phyloP scores from a whole-genome alignment of 2,797 vertebrate species.

The Microhierax caerulescens region DNA sequence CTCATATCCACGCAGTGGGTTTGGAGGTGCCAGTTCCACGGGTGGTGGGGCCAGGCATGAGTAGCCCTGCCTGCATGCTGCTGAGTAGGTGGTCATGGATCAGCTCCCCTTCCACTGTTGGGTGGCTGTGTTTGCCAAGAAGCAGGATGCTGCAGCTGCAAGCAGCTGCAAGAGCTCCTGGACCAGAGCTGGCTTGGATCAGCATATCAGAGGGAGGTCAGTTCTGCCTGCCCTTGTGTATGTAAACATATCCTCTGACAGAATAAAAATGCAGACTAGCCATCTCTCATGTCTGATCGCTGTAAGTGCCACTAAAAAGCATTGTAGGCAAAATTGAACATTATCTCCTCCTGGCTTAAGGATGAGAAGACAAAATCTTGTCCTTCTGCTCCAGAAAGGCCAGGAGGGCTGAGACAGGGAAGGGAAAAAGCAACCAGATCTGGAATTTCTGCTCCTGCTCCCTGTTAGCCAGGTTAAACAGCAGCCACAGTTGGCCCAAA shows the following conservation, averaged over 20 bases:
- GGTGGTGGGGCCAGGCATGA: background rate
- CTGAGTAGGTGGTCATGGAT: background rate
- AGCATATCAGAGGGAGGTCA: background rate
- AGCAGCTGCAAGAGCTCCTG: background rate
- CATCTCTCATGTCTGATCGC: background rate
- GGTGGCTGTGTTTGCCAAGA: background rate
- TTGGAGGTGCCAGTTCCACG: background rate
- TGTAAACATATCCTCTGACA: constrained; percentile 5
- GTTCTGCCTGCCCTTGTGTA: background rate
- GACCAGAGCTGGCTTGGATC: background rate
- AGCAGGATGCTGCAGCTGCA: background rate
- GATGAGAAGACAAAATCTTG: background rate
- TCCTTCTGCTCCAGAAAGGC: background rate
- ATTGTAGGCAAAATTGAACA: background rate
- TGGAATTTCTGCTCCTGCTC: background rate
- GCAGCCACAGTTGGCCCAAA: background rate
- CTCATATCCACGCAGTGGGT: background rate
- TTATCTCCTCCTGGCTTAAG: background rate
- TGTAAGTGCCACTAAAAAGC: constrained; percentile 1
- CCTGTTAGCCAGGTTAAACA: background rate
- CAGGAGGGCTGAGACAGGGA: background rate
- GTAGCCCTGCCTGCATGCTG: background rate
- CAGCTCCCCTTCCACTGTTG: background rate
- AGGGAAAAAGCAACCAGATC: background rate
- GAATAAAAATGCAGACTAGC: constrained; percentile 14